Conservation (phyloP, 2,888 invertebrate species). For the Muschampia plurimacula region DNA sequence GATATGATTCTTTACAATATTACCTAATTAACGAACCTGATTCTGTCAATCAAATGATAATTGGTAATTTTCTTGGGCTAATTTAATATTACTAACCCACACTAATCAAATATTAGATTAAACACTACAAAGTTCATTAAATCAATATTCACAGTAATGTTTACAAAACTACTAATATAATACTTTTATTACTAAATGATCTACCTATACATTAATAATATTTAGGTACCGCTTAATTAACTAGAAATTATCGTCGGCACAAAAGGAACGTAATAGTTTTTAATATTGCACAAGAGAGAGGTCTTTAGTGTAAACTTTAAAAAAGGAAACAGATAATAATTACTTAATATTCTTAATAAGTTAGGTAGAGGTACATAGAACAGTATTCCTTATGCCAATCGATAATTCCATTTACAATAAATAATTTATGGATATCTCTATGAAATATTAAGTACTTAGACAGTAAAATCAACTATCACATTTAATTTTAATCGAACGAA, state of each 20-base stretch:
- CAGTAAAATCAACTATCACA: constrained; percentile 84
- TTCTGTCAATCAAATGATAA: constrained; percentile 40
- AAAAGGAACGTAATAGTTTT: constrained; percentile 33
- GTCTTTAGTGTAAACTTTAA: constrained; percentile 28
- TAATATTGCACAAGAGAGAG: constrained; percentile 50
- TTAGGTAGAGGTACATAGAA: constrained; percentile 30
- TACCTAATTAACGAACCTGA: constrained; percentile 24
- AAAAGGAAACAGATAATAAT: constrained; percentile 33
- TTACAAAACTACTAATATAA: constrained; percentile 59
- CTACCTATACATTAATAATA: constrained; percentile 61
- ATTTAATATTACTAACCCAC: constrained; percentile 60
- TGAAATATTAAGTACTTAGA: constrained; percentile 82
- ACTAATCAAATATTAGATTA: constrained; percentile 59
- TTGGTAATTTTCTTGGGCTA: constrained; percentile 46
- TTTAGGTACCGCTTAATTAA: constrained; percentile 57
- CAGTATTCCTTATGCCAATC: constrained; percentile 50
- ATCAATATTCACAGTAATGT: constrained; percentile 45
- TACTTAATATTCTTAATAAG: constrained; percentile 31
- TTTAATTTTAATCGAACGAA: constrained; percentile 83
- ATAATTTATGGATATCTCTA: constrained; percentile 82
- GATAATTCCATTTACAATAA: constrained; percentile 65
- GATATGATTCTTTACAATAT: constrained; percentile 2
- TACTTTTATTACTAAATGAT: constrained; percentile 52
- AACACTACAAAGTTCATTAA: constrained; percentile 25
- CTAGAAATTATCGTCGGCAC: constrained; percentile 54